Base-by-base conservation (phyloP, 2,888 invertebrate species). In the Formica aserva region DNA sequence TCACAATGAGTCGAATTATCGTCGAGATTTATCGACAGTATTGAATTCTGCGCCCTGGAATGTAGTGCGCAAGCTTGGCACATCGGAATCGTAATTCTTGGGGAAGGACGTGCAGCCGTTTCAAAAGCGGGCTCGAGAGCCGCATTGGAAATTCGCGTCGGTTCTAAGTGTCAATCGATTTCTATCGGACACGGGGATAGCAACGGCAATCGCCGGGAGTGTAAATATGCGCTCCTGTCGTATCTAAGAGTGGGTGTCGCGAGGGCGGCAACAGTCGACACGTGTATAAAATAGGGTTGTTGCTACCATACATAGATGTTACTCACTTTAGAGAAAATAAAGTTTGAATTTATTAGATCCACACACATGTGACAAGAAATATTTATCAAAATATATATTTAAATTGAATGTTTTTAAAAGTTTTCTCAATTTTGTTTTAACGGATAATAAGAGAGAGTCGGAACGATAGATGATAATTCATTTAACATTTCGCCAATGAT, bases 1-100 rank as follows among this genome's bases (percentile, higher is more conserved):
- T 55, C 77, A 55, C 77, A 77, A 77, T 38, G 74, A 45, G 60
- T 63, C 74, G 81, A 84, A 86, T 82, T 84, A 78, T 85, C 80
- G 48, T 78, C 66, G 74, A 45, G 82, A 86, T 85, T 86, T 86
- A 85, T 85, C 84, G 84, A 82, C 86, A 65, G 72, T 60, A 55
- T 75, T 57, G 55, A 72, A 63, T 63, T 62, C 66, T 57, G 38
- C 18, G 55, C 13, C 52, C 57, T 52, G 76, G 71, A 80, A 84
- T 84, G 81, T 15, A 77, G 67, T 13, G 66, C 66, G 66, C 83
- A 77, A 84, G 85, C 72, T 65, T 84, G 77, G 52, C 78, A 35
- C 72, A 48, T 8, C 60, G 48, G 48, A 72, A 80, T 62, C 60
- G 78, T 60, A 80, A 80, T 80, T 80, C 60, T 80, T 35, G 78